Evolutionary conservation across 64 coral and sea anemone genomes (phyloP).

Genomic region (Platygyra sinensis): DNA sequence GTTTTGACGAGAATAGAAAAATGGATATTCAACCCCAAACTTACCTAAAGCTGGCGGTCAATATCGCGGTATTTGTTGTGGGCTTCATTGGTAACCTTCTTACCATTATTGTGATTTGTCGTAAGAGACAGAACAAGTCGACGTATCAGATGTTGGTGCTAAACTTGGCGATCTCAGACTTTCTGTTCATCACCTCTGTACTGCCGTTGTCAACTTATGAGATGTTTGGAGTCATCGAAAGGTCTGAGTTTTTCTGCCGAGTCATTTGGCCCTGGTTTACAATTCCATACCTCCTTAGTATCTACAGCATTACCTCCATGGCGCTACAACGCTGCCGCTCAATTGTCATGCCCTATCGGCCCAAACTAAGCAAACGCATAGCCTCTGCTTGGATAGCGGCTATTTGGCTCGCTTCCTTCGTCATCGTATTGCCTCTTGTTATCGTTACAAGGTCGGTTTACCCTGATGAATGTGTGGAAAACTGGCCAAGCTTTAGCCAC

Average conservation of each 20-base stretch:
- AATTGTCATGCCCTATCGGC: constrained; percentile 53
- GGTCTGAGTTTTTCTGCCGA: constrained; percentile 37
- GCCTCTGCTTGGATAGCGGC: constrained; percentile 37
- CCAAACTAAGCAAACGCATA: constrained; percentile 17
- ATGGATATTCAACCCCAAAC: background rate
- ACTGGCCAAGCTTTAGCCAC: constrained; percentile 48
- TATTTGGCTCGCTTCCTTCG: background rate
- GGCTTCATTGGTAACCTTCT: constrained; percentile 44
- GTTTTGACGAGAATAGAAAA: background rate
- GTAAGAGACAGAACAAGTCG: constrained; percentile 36
- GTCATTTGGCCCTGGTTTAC: constrained; percentile 58
- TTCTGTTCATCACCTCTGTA: constrained; percentile 26
- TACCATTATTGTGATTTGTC: constrained; percentile 30
- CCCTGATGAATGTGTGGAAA: background rate
- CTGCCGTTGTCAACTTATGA: constrained; percentile 12
- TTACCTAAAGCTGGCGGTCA: constrained; percentile 21
- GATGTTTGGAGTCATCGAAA: constrained; percentile 21
- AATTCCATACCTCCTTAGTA: constrained; percentile 38
- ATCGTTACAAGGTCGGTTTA: background rate
- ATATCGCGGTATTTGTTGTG: constrained; percentile 25
- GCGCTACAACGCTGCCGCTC: constrained; percentile 56
- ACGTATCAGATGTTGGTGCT: constrained; percentile 53
- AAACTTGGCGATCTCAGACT: constrained; percentile 47
- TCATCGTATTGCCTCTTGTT: background rate
- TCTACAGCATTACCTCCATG: constrained; percentile 59